Evolutionary conservation across 1,140 invertebrate genomes (phyloP).

Genomic region (Drosophila tropicalis): DNA sequence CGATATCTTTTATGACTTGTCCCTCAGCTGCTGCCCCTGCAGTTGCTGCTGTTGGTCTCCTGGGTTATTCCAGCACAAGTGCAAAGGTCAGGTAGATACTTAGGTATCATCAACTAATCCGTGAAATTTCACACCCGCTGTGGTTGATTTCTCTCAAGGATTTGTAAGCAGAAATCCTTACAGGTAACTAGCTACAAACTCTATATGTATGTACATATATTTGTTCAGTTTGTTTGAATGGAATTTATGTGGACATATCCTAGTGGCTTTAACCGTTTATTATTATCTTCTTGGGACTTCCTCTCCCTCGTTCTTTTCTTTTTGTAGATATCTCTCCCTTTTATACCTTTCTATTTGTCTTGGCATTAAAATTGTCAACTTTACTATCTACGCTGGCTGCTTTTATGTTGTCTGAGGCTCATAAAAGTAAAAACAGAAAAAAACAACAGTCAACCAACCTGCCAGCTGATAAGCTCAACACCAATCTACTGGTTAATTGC

Average conservation of each 20-base stretch:
- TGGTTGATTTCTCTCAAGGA: conserved; percentile 61
- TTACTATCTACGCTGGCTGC: conserved; percentile 54
- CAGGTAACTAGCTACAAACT: conserved; percentile 22
- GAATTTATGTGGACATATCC: conserved; percentile 10
- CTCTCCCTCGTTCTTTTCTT: background rate
- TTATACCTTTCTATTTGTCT: conserved; percentile 34
- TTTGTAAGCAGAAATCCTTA: conserved; percentile 30
- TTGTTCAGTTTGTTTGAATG: conserved; percentile 10
- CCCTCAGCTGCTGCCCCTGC: conserved; percentile 26
- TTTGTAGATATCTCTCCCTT: background rate
- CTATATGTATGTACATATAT: conserved; percentile 19
- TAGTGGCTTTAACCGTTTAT: conserved; percentile 22
- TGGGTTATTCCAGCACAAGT: conserved; percentile 32
- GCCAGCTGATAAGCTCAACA: conserved; percentile 49
- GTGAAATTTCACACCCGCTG: conserved; percentile 77
- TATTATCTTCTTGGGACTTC: conserved; percentile 1
- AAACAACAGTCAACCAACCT: conserved; percentile 42
- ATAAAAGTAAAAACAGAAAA: conserved; percentile 55
- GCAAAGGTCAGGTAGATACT: conserved; percentile 36
- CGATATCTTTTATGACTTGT: conserved; percentile 28
- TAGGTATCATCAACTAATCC: conserved; percentile 41
- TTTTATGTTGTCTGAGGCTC: conserved; percentile 39
- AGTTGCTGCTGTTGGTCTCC: conserved; percentile 13
- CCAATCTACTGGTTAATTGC: conserved; percentile 40
- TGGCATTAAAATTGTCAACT: conserved; percentile 66